These are phyloP conservation scores for Rhea americana DNA, from an alignment of 2,113 vertebrate genomes.

Conservation along the genomic window DNA sequence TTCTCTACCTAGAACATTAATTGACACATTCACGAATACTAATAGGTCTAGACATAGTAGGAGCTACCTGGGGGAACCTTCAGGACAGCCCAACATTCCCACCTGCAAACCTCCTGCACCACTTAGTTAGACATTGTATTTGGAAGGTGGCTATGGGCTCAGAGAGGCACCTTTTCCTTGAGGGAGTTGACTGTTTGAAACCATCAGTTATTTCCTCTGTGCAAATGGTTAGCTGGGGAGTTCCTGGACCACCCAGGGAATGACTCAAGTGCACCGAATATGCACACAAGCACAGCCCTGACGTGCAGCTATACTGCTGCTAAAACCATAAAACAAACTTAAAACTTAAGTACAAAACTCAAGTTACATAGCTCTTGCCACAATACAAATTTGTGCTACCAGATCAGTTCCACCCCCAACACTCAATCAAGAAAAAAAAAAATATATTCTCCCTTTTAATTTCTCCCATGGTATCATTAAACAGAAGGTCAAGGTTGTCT, in stretches of 20 bases:
- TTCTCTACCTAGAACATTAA: background rate
- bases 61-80: background rate
- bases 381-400: background rate
- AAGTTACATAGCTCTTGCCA: background rate
- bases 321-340: background rate
- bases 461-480: background rate
- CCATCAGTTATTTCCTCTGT: background rate
- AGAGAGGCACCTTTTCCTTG: background rate
- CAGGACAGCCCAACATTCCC: fast-evolving
- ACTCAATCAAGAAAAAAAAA: background rate
- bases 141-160: background rate
- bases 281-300: fast-evolving
- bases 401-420: no score
- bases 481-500: background rate
- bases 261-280: background rate
- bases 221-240: background rate
- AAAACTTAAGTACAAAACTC: background rate
- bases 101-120: background rate
- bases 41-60: background rate
- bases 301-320: background rate
- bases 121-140: background rate
- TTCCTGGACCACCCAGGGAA: background rate
- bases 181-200: background rate
- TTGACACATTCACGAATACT: background rate
- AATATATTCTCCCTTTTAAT: background rate